phyloP scores from a whole-genome alignment of 2,113 vertebrate species.

The Excalfactoria chinensis region DNA sequence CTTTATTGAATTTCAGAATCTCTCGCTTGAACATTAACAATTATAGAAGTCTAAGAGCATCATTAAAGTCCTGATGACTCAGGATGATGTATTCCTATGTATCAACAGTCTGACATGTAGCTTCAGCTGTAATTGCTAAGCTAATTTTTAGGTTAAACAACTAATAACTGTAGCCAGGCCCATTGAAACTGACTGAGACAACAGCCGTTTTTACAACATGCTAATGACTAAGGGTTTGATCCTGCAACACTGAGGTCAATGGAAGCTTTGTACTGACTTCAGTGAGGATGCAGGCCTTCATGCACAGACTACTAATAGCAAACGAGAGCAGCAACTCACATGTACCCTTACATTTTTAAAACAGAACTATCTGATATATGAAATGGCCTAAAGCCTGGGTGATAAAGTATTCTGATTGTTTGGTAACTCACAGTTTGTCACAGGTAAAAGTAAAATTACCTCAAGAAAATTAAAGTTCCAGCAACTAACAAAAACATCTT shows the following conservation, averaged over 20 bases:
- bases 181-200: not conserved
- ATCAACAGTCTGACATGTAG: not conserved
- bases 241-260: not conserved
- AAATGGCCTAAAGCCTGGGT: not conserved
- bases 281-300: not conserved
- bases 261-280: constrained; percentile 36
- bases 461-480: not conserved
- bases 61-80: constrained; percentile 36
- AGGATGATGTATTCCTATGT: not conserved
- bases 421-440: not conserved
- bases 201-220: constrained; percentile 10
- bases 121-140: constrained; percentile 19
- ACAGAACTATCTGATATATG: not conserved
- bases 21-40: constrained; percentile 1
- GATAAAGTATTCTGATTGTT: not conserved
- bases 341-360: not conserved
- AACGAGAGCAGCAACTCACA: not conserved
- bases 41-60: constrained; percentile 5
- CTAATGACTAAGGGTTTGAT: constrained; percentile 27
- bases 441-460: not conserved
- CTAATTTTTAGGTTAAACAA: constrained; percentile 61
- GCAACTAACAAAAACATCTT: not conserved
- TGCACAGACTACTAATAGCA: not conserved
- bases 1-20: constrained; percentile 10
- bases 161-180: not conserved